These are phyloP conservation scores for Octopus sinensis DNA, from an alignment of 1,140 invertebrate genomes.

Conservation along the genomic window DNA sequence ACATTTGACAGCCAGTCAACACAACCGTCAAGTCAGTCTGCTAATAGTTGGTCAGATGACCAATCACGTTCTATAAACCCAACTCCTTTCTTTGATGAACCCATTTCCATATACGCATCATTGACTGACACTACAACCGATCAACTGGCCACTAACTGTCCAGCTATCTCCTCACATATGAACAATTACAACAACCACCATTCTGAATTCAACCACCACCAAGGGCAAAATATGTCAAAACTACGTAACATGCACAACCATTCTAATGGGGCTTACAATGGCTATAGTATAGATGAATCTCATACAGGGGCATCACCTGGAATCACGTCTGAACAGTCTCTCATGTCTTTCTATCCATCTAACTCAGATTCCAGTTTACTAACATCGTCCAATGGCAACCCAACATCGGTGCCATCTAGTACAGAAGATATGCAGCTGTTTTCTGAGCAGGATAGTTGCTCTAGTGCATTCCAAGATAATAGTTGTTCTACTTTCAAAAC, in stretches of 20 bases:
- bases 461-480: not conserved
- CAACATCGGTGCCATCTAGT: not conserved
- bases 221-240: not conserved
- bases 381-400: not conserved
- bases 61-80: not conserved
- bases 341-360: slow-evolving; percentile 11
- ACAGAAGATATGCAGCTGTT: slow-evolving; percentile 4
- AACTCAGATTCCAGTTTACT: not conserved
- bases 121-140: slow-evolving; percentile 51
- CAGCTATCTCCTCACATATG: slow-evolving; percentile 50
- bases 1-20: not conserved
- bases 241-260: not conserved
- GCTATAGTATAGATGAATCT: not conserved
- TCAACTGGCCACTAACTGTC: slow-evolving; percentile 46
- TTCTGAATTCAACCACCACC: slow-evolving; percentile 1
- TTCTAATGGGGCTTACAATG: not conserved
- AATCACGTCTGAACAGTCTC: not conserved
- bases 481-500: not conserved
- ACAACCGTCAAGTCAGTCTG: slow-evolving; percentile 12
- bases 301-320: not conserved
- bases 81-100: not conserved
- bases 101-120: slow-evolving; percentile 41
- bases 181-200: slow-evolving; percentile 26
- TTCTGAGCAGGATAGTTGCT: not conserved
- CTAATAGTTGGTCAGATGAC: slow-evolving; percentile 6